These are phyloP conservation scores for Equus przewalskii DNA, from an alignment of 2,113 vertebrate species.

Conservation along the genomic window DNA sequence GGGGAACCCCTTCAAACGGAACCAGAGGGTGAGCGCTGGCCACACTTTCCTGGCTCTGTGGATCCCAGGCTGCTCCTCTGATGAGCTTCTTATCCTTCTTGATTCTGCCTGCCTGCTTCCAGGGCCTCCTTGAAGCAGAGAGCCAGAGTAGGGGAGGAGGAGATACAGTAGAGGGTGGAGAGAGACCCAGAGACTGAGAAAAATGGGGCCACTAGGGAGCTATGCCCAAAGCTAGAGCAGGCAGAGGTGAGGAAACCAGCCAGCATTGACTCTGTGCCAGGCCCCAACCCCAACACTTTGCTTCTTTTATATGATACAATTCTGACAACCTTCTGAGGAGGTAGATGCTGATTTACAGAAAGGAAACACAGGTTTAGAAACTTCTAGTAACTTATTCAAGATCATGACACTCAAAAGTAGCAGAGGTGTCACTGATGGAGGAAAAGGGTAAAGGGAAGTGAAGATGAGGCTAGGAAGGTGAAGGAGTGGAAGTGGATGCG, in stretches of 20 bases:
- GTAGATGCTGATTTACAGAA: not conserved
- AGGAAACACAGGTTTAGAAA: not conserved
- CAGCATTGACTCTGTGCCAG: not conserved
- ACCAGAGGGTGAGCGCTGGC: slow-evolving; percentile 88
- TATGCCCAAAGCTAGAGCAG: not conserved
- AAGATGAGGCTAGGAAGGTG: not conserved
- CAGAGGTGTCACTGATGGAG: not conserved
- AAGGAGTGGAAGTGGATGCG: not conserved
- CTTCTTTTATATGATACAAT: not conserved
- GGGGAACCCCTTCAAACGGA: slow-evolving; percentile 94
- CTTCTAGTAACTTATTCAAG: not conserved
- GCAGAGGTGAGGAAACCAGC: not conserved
- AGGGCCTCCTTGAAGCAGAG: not conserved
- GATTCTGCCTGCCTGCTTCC: not conserved
- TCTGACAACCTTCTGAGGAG: not conserved
- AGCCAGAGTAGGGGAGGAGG: not conserved
- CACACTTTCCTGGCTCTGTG: not conserved
- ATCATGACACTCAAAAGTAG: not conserved
- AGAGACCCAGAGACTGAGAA: not conserved
- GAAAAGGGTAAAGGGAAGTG: not conserved
- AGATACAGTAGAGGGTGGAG: not conserved
- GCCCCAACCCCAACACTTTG: not conserved
- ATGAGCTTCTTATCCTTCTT: not conserved
- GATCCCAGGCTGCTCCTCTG: not conserved
- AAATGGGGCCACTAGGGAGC: not conserved